phyloP scores from a whole-genome alignment of 1,140 invertebrate genomes.

The Portunus trituberculatus region DNA sequence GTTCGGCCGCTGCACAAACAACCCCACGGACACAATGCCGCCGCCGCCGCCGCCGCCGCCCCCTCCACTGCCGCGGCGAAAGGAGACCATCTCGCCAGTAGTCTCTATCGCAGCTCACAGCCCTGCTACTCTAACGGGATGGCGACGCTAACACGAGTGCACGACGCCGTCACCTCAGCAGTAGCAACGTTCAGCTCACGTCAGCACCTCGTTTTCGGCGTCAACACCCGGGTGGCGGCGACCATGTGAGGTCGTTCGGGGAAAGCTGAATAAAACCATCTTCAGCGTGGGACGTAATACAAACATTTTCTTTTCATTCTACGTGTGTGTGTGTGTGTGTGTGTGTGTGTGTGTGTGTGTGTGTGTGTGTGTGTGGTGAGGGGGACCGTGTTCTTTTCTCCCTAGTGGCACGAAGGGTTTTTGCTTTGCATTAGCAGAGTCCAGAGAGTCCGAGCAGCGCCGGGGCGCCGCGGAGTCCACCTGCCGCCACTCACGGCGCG shows the following conservation, averaged over 20 bases:
- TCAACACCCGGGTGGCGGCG: background rate
- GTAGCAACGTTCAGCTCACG: background rate
- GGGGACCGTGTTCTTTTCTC: background rate
- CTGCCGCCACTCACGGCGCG: background rate
- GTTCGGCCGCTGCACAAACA: slow-evolving; percentile 17
- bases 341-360: background rate
- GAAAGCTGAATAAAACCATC: background rate
- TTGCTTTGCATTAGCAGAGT: background rate
- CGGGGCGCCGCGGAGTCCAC: background rate
- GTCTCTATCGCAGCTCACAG: background rate
- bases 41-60: background rate
- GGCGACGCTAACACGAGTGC: background rate
- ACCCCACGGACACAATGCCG: background rate
- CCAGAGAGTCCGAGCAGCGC: background rate
- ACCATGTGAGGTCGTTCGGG: too few relatives aligned
- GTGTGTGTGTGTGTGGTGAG: background rate
- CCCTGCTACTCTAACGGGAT: too few relatives aligned
- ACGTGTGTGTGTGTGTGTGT: background rate
- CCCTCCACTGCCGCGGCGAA: background rate
- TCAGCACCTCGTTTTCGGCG: background rate
- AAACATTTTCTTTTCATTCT: slow-evolving; percentile 7
- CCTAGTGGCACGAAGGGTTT: background rate
- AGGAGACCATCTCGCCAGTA: background rate
- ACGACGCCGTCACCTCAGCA: background rate
- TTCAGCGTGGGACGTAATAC: background rate